Base-by-base conservation (phyloP, 2,113 vertebrate genomes). In the Lutjanus erythropterus region DNA sequence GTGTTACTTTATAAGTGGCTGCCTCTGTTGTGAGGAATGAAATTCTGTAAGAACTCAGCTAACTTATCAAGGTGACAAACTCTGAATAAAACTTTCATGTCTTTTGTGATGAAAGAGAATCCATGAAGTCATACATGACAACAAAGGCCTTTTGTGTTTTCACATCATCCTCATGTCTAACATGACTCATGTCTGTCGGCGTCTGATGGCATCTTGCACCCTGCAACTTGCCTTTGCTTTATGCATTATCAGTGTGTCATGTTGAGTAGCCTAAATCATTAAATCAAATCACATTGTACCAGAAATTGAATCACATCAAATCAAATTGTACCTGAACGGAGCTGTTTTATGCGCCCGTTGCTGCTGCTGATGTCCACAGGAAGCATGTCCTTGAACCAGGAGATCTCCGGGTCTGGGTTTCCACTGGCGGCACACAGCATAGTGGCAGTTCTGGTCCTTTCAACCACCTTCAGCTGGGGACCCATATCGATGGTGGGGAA, bases 371-470 rank as follows among this genome's bases (percentile, higher is more conserved):
- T 97, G 89, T 99, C 98, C 1, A 99, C 97, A 0, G 98, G 98
- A 80, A 99, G 94, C 90, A 99, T 99, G 90, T 99, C 98, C 91
- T 99, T 99, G 92, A 97, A 99, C 98, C 98, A 99, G 75, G 97
- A 95, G 92, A 99, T 99, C 91, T 99, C 97, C 0, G 98, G 98
- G 76, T 99, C 98, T 0, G 98, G 98, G 88, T 98, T 98, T 3
- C 98, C 98, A 0, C 98, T 97, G 77, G 98, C 98, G 1, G 98
- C 98, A 12, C 98, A 99, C 59, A 99, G 93, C 98, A 99, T 98
- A 3, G 97, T 99, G 91, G 98, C 98, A 0, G 96, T 99, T 65
- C 98, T 96, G 3, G 97, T 98, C 88, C 93, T 96, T 83, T 99
- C 98, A 27, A 99, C 98, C 92, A 99, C 98, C 86, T 99, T 99